Evolutionary conservation across 2,797 vertebrate species (phyloP).

Genomic region (Leptoclinus maculatus): DNA sequence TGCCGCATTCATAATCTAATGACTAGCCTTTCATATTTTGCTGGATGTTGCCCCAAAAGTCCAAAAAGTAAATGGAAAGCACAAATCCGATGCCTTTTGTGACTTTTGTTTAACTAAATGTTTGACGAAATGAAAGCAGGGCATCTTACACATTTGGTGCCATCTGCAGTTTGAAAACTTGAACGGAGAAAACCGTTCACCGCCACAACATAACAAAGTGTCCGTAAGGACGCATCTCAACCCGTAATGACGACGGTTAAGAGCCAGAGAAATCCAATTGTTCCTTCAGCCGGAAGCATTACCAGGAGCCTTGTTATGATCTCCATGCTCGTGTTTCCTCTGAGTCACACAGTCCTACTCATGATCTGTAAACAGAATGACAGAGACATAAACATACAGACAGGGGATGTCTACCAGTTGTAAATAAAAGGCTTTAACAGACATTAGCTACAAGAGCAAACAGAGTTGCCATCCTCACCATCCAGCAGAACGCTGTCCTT

Average conservation of each 20-base stretch:
- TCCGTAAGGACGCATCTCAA: constrained; percentile 21
- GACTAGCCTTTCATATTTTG: neutral
- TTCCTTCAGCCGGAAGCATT: constrained; percentile 47
- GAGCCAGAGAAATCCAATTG: constrained; percentile 43
- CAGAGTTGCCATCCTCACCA: constrained; percentile 3
- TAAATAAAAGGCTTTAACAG: constrained; percentile 44
- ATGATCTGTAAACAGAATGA: constrained; percentile 34
- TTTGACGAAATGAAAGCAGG: neutral
- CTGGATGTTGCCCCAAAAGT: constrained; percentile 1
- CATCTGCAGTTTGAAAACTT: neutral
- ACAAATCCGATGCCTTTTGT: constrained; percentile 9
- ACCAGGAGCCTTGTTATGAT: constrained; percentile 42
- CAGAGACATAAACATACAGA: constrained; percentile 24
- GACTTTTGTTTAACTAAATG: constrained; percentile 3
- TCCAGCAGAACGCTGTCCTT: neutral
- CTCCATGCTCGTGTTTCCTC: constrained; percentile 29
- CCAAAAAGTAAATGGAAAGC: neutral
- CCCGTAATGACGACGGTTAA: constrained; percentile 26
- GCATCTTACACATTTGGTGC: neutral
- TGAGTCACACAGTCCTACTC: constrained; percentile 27
- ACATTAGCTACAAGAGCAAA: constrained; percentile 35
- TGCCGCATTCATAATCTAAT: neutral
- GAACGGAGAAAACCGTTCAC: neutral
- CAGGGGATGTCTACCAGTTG: constrained; percentile 17
- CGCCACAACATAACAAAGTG: constrained; percentile 7